These are phyloP conservation scores for Tragopan temminckii DNA, from an alignment of 2,797 vertebrate genomes.

Conservation along the genomic window DNA sequence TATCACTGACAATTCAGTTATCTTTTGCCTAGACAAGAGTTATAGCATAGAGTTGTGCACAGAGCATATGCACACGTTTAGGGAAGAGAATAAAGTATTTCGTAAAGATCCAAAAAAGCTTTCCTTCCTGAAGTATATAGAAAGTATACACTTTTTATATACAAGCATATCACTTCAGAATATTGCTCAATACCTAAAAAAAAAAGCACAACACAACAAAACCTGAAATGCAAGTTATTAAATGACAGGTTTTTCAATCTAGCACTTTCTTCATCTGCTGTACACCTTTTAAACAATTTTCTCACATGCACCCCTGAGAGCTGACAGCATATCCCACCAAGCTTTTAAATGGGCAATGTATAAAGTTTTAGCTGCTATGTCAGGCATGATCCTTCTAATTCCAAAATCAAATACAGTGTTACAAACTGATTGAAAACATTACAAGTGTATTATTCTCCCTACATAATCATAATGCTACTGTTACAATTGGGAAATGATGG, in stretches of 20 bases:
- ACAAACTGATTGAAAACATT: background rate
- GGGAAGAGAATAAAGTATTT: background rate
- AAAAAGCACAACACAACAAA: background rate
- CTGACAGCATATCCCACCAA: background rate
- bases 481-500: background rate
- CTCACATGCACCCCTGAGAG: background rate
- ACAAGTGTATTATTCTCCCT: background rate
- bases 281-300: background rate
- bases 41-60: background rate
- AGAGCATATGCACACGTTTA: fast-evolving
- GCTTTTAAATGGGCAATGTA: background rate
- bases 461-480: fast-evolving
- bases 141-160: background rate
- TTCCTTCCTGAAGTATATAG: background rate
- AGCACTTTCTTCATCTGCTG: background rate
- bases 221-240: background rate
- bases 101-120: background rate
- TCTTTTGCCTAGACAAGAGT: background rate
- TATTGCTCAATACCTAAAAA: background rate
- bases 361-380: background rate
- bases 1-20: background rate
- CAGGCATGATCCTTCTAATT: background rate
- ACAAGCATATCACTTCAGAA: background rate
- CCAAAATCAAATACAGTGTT: background rate
- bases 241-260: background rate